Conservation (phyloP, 1,140 invertebrate genomes). For the Heliothis virescens region DNA sequence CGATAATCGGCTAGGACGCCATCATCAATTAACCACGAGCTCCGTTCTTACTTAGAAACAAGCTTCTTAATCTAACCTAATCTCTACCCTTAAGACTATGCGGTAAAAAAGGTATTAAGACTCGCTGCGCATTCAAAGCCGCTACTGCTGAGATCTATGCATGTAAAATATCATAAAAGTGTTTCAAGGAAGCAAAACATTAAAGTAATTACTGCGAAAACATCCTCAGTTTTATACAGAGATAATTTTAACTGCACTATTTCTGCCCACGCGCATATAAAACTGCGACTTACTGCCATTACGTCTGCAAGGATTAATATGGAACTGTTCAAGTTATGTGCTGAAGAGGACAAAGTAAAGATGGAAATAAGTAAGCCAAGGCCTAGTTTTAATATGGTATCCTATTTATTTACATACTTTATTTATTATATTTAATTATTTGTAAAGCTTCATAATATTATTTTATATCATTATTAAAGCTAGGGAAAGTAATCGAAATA, state of each 20-base stretch:
- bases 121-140: not conserved
- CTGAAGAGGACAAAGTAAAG: not conserved
- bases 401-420: too few relatives aligned
- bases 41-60: too few relatives aligned
- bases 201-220: conserved; percentile 28
- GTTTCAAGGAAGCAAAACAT: conserved; percentile 19
- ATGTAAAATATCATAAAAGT: conserved; percentile 6
- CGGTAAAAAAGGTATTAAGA: not conserved
- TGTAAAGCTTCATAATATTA: too few relatives aligned
- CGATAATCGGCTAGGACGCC: too few relatives aligned
- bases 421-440: not conserved
- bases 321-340: conserved; percentile 13
- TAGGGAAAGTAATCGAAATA: too few relatives aligned
- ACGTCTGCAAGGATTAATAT: conserved; percentile 25
- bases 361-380: too few relatives aligned
- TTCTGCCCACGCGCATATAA: conserved; percentile 39
- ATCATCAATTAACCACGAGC: too few relatives aligned
- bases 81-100: not conserved
- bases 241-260: conserved; percentile 37
- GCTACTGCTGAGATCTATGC: not conserved
- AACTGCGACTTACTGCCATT: conserved; percentile 29
- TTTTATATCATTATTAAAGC: too few relatives aligned
- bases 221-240: conserved; percentile 28
- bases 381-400: too few relatives aligned
- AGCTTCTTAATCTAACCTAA: not conserved